Evolutionary conservation across 2,113 vertebrate species (phyloP), one percentile per base, ranked within the genome.

Genomic region (Bos javanicus): DNA sequence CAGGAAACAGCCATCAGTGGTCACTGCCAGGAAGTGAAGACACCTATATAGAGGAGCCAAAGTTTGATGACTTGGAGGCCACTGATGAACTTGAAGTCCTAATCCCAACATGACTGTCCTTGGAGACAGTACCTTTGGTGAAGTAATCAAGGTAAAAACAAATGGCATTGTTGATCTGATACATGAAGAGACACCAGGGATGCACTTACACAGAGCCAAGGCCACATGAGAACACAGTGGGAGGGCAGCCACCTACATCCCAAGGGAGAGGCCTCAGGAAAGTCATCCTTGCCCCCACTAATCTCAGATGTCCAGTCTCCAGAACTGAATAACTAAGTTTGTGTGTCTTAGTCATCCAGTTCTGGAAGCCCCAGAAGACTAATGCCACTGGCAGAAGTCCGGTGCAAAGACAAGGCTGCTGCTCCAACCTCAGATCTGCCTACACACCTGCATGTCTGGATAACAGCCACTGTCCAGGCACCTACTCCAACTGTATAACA

Each of bases 251-350:
- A 28, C 25, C 48, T 39, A 5, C 78, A 62, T 17, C 30, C 46
- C 33, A 15, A 28, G 87, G 36, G 43, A 39, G 25, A 82, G 59
- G 90, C 90, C 54, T 91, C 46, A 6, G 57, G 57, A 67, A 36
- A 54, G 11, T 25, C 15, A 88, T 16, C 12, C 9, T n/a, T 39
- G 48, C 1, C 0, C 15, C 11, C 14, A 9, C 10, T 3, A 33
- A 15, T 14, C 25, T 39, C 36, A 60, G 25, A 64, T 59, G 7
- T 81, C 16, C 33, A 52, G 78, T n/a, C 7, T 39, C 57, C 54
- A 36, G 33, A 60, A 67, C 7, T 26, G 23, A 39, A 50, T 52
- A 81, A 91, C n/a, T 19, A 7, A 81, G 59, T 30, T 5, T 91
- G 39, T 60, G 56, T 80, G 43, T 62, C 48, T 50, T 26, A 28